Evolutionary conservation across 2,113 vertebrate species (phyloP).

Genomic region (Dipodomys ordii): DNA sequence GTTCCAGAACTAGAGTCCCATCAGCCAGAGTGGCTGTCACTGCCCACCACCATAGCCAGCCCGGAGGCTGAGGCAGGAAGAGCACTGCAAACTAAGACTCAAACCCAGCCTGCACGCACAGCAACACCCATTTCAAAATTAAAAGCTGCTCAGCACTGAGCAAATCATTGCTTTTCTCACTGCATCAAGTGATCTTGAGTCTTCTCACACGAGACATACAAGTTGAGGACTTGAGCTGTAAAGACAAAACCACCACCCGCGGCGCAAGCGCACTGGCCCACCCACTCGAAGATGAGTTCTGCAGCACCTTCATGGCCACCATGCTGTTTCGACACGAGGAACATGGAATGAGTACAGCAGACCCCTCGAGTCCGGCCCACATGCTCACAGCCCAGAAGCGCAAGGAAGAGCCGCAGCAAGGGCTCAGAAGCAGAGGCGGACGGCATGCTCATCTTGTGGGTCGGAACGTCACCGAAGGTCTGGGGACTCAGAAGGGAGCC

Average conservation of each 20-base stretch:
- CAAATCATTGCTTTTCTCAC: background rate
- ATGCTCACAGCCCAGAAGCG: background rate
- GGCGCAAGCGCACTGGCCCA: background rate
- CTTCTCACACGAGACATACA: background rate
- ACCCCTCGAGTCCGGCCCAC: too few relatives aligned
- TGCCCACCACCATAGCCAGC: too few relatives aligned
- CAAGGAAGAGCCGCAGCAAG: too few relatives aligned
- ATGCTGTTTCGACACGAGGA: background rate
- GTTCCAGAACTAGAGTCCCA: too few relatives aligned
- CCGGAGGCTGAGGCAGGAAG: background rate
- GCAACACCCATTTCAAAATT: background rate
- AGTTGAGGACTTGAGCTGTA: background rate
- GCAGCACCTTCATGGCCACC: background rate
- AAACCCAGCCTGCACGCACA: background rate
- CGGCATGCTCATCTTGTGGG: background rate
- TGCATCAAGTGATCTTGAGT: background rate
- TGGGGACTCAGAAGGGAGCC: background rate
- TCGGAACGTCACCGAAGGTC: background rate
- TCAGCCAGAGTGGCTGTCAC: too few relatives aligned
- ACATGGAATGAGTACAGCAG: background rate
- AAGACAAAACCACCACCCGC: background rate
- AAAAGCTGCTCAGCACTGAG: background rate
- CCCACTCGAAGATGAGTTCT: background rate
- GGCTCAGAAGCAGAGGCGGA: background rate
- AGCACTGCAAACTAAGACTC: background rate